Conservation (phyloP, 2,797 vertebrate genomes). For the Cetoscarus ocellatus region DNA sequence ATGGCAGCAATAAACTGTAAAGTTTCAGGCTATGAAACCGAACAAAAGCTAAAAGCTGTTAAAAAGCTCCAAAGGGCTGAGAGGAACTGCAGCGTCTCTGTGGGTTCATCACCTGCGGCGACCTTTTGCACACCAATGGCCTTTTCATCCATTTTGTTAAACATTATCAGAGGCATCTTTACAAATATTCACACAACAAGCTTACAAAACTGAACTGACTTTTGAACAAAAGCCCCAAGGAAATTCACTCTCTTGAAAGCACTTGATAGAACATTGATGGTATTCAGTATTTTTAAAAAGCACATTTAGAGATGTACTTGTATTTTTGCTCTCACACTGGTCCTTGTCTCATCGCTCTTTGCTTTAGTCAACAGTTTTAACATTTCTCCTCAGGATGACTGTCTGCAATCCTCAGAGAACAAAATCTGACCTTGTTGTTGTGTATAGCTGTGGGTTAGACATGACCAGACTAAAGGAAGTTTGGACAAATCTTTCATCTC, state of each 20-base stretch:
- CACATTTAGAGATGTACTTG: constrained; percentile 1
- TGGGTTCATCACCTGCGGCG: neutral
- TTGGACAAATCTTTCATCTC: constrained; percentile 19
- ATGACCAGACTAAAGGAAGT: constrained; percentile 38
- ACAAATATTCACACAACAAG: neutral
- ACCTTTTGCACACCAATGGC: neutral
- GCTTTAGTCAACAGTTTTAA: constrained; percentile 39
- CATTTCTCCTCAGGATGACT: constrained; percentile 38
- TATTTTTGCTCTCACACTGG: constrained; percentile 3
- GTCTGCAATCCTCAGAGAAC: constrained; percentile 45
- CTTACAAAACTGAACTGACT: neutral
- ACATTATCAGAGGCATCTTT: neutral
- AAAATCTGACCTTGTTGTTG: constrained; percentile 52
- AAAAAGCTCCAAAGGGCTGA: neutral
- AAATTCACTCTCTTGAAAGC: neutral
- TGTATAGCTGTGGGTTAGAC: constrained; percentile 39
- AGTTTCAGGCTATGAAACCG: neutral
- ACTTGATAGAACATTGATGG: neutral
- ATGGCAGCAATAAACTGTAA: no score
- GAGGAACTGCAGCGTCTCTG: constrained; percentile 12
- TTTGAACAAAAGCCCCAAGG: neutral
- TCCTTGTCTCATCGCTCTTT: constrained; percentile 34
- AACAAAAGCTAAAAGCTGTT: constrained; percentile 1
- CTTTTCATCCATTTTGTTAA: neutral
- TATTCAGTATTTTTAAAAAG: constrained; percentile 2